Evolutionary conservation across 2,113 vertebrate genomes (phyloP), one percentile per base, ranked within the genome.

Genomic region (Thunnus maccoyii): DNA sequence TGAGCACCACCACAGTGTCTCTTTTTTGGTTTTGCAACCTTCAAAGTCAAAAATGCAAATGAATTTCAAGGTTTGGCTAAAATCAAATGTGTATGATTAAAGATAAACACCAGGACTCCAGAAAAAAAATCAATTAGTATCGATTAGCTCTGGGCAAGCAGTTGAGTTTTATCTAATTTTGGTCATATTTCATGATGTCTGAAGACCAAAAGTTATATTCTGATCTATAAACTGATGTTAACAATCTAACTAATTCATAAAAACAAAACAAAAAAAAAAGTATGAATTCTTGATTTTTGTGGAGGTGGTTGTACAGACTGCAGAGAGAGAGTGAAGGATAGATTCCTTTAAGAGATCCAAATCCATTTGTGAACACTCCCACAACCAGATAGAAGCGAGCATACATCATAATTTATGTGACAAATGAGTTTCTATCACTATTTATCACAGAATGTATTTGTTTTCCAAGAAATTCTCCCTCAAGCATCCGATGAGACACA

Each of bases 381-480:
- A 48, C 73, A 5, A 65, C 4, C 62, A 62, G 41, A 67, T 20
- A 17, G 52, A 70, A 18, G 17, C 62, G 1, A 32, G 20, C 64
- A 71, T 75, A 25, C 58, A 56, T 87, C 64, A 13, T 56, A 2
- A 81, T 74, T 70, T 51, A 68, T 70, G 57, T 74, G 85, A 84
- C 58, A 56, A 74, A 84, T 69, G 77, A 73, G 52, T 18, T 69
- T 80, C 77, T 66, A 58, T 87, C 85, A 70, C 25, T 27, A 12
- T 81, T 84, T 57, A 60, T 87, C 76, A 66, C 63, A 22, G 11
- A 20, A 46, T 44, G 32, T 12, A 57, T 84, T 69, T 67, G 76
- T 83, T 76, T 80, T 57, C 57, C 47, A 8, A 17, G 44, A 63
- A 57, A 20, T 63, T 64, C 51, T 75, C 76, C 76, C 58, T 79